Base-by-base conservation (phyloP, 2,888 invertebrate species). In the Chrysotoxum bicinctum region DNA sequence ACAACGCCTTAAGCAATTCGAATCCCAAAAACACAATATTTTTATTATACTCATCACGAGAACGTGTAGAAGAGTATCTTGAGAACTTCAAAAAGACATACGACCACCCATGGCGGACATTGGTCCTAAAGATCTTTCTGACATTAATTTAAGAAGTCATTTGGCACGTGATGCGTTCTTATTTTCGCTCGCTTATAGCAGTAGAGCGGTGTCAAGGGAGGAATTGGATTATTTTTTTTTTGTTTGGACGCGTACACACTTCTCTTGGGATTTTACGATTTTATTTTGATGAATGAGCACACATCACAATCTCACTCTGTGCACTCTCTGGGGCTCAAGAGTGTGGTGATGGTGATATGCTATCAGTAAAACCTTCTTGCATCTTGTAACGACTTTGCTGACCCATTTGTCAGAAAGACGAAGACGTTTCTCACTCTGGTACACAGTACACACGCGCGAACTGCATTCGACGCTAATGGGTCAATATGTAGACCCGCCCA, bases 91-190 rank as follows among this genome's bases (percentile, higher is more conserved):
- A 32, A 48, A 76, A 50, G 50, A 50, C 50, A 7, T 54, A 35
- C 58, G 85, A 85, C 85, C 85, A 85, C 85, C 85, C 85, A 85
- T 81, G 81, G 56, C 85, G 85, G 85, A 73, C 85, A 76, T 73
- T 77, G 73, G 72, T 73, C 80, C 68, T 72, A 56, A 64, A 72
- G 72, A 81, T 81, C 54, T 73, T 81, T 77, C 85, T 69, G 85
- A 76, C 85, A 85, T 85, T 81, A 85, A 85, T 85, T 85, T 85
- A 85, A 85, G 76, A 85, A 85, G 85, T 85, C 85, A 77, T 85
- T 85, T 85, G 85, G 85, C 85, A 85, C 85, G 81, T 85, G 85
- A 81, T 85, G 81, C 85, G 76, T 84, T 79, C 76, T 16, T 84
- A 12, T 85, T 85, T 26, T 26, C 5, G 26, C 81, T 72, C 72